phyloP scores from a whole-genome alignment of 2,888 invertebrate genomes.

The Campoplex nolae region DNA sequence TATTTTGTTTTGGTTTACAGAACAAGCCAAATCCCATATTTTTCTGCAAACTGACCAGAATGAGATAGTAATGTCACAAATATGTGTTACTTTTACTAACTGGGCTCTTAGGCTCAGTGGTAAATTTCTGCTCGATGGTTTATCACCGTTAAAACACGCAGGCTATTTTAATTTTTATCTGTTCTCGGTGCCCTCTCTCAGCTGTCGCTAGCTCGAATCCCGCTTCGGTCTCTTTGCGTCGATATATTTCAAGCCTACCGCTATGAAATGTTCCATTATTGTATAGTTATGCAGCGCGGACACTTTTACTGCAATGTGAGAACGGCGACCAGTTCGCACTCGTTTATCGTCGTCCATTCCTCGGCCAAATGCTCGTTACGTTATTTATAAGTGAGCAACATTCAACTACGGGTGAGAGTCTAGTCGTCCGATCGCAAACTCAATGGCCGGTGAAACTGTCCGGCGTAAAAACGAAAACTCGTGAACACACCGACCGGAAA shows the following conservation, averaged over 20 bases:
- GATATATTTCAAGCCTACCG: slow-evolving; percentile 26
- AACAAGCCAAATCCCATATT: background rate
- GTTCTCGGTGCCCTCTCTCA: slow-evolving; percentile 73
- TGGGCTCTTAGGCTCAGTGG: background rate
- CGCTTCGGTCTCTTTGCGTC: slow-evolving; percentile 21
- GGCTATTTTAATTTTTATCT: slow-evolving; percentile 52
- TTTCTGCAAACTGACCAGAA: background rate
- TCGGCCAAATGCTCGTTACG: slow-evolving; percentile 74
- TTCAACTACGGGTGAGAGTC: slow-evolving; percentile 8
- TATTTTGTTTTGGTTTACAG: background rate
- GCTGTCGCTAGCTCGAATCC: background rate
- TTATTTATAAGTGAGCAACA: slow-evolving; percentile 72
- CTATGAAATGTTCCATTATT: slow-evolving; percentile 77
- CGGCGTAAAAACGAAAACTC: slow-evolving; percentile 9
- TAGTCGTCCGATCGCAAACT: slow-evolving; percentile 19
- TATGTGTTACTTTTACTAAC: slow-evolving; percentile 9
- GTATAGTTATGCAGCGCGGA: slow-evolving; percentile 82
- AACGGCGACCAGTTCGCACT: slow-evolving; percentile 75
- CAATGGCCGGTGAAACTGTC: slow-evolving; percentile 19
- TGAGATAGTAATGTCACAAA: background rate
- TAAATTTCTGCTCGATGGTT: slow-evolving; percentile 1
- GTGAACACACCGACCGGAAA: slow-evolving; percentile 4
- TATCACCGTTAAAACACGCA: background rate
- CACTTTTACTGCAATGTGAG: slow-evolving; percentile 79
- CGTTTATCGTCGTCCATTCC: slow-evolving; percentile 77